phyloP scores from a whole-genome alignment of 2,113 vertebrate species.

The Pseudonaja textilis region DNA sequence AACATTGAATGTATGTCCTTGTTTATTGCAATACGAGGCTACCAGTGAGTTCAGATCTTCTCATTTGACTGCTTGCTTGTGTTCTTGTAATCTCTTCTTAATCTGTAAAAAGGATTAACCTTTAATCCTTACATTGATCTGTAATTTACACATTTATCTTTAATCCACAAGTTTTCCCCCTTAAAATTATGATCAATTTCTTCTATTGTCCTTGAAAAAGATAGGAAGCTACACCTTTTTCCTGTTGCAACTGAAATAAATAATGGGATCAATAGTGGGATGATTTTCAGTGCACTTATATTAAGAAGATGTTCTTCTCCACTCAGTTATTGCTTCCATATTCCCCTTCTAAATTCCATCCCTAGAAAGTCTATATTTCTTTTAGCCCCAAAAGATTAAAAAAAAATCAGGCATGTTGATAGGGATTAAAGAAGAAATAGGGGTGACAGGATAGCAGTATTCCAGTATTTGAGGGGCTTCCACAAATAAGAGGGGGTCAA shows the following conservation, averaged over 20 bases:
- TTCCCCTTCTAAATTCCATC: neutral
- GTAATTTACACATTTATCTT: neutral
- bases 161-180: neutral
- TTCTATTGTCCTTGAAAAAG: neutral
- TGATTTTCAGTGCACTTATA: neutral
- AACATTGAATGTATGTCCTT: neutral
- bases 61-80: neutral
- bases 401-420: neutral
- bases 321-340: neutral
- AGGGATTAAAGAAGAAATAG: neutral
- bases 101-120: neutral
- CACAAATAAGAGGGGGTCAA: neutral
- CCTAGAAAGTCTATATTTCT: neutral
- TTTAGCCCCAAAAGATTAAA: neutral
- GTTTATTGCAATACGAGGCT: neutral
- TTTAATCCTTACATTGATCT: neutral
- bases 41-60: neutral
- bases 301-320: neutral
- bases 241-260: neutral
- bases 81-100: neutral
- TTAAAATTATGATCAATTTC: neutral
- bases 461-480: neutral
- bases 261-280: neutral
- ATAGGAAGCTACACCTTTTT: neutral
- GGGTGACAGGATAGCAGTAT: neutral